Base-by-base conservation (phyloP, 2,797 vertebrate genomes). In the Echiichthys vipera region DNA sequence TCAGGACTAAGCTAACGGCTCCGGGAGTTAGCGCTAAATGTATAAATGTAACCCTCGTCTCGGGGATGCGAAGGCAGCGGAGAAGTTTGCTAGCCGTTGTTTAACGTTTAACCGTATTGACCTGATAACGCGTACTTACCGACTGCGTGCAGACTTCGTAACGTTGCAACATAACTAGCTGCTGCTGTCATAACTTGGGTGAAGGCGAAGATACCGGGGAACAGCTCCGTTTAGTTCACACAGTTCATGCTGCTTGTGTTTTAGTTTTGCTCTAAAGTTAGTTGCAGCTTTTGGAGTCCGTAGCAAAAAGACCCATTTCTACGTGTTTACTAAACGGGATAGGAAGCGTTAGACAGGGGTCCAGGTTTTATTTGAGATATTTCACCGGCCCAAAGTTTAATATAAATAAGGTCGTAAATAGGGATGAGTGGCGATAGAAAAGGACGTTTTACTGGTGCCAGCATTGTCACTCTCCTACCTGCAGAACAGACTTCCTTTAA, bases 1-100 rank as follows among this genome's bases (percentile, higher is more conserved):
- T 43, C 25, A 22, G 24, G 22, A 14, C 18, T 0, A 7, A 24
- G 62, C 50, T 18, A 45, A 61, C 20, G 32, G 65, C 46, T 37
- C 27, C 0, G 24, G 2, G 40, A 12, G 43, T 25, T 49, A 2
- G 24, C 64, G 49, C 39, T 36, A 3, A n/a, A 47, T 37, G 74
- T 65, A 25, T 34, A 15, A 8, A 10, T 32, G 14, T 36, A 36
- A 36, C 34, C 12, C 34, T 36, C 39, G 13, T 30, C 58, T 0
- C 37, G 12, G 40, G 13, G 79, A 83, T 76, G 84, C 51, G 61
- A 45, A 25, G 34, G 42, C 65, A 5, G 57, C 32, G 43, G 37
- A 73, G 65, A 88, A 79, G 76, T 87, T 88, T 81, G 69, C 49
- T 74, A 55, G 40, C 76, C 2, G 61, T 42, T 46, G 53, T 42